Evolutionary conservation across 2,113 vertebrate genomes (phyloP), one percentile per base, ranked within the genome.

Genomic region (Emydocephalus ijimae): DNA sequence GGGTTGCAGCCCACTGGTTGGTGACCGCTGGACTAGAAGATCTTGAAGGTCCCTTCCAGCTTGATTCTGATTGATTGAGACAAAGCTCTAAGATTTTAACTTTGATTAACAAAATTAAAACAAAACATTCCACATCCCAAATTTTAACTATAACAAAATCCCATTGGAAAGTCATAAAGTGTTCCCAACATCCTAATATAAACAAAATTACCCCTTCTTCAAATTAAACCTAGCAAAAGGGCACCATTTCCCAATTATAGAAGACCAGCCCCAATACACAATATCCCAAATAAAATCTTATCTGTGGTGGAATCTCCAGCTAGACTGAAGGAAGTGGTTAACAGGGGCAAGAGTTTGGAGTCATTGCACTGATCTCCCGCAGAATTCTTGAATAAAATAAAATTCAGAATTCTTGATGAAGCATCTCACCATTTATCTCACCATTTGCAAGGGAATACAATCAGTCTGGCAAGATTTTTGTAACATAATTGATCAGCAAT

Each of bases 321-420:
- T 69, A 69, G 61, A 69, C 61, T 69, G 29, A 69, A 69, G 61
- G 61, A 69, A 69, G 29, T 3, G 29, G 11, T n/a, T 69, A n/a
- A n/a, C 29, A 64, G 29, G 0, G 29, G 61, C 61, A 69, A 4
- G 61, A 69, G 61, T 69, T 69, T 69, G 1, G 61, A 69, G 1
- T 14, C 61, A 69, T n/a, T 2, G 26, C 1, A 12, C 11, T n/a
- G 1, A n/a, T n/a, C 11, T 14, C 0, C 12, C 5, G 4, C 29
- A 14, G 4, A 69, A 69, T 69, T 15, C 12, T 69, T 69, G 29
- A 69, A 69, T 11, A 11, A n/a, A n/a, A n/a, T n/a, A n/a, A n/a
- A n/a, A n/a, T n/a, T n/a, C n/a, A n/a, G n/a, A n/a, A n/a, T n/a
- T n/a, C n/a, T n/a, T n/a, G n/a, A n/a, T n/a, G n/a, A n/a, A n/a